A percentile compares a stretch with the other conserved stretches of the same genome.
These are phyloP conservation scores for Volucella inanis DNA, from an alignment of 2,888 invertebrate species.

Conservation along the genomic window DNA sequence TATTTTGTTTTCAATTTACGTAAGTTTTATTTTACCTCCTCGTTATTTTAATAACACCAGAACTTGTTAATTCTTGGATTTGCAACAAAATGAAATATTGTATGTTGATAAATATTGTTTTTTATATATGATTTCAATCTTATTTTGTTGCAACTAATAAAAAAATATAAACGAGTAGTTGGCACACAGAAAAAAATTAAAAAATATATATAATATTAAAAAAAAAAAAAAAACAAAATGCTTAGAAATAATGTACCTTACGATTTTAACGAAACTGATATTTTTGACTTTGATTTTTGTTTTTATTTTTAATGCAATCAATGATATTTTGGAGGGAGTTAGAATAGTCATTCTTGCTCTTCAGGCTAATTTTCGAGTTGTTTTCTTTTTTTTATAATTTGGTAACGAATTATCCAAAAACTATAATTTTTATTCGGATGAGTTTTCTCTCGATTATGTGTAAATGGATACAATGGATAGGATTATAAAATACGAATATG, in stretches of 20 bases:
- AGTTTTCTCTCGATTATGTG: constrained; percentile 67
- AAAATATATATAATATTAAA: neutral
- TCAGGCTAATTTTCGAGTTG: constrained; percentile 58
- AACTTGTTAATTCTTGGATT: constrained; percentile 9
- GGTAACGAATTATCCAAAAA: constrained; percentile 69
- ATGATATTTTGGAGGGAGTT: constrained; percentile 55
- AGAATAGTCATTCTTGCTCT: constrained; percentile 70
- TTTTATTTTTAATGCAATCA: constrained; percentile 63
- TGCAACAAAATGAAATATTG: constrained; percentile 50
- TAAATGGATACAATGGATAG: constrained; percentile 52
- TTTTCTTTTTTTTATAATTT: constrained; percentile 31
- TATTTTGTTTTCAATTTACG: too few relatives aligned
- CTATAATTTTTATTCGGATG: constrained; percentile 58
- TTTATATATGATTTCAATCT: neutral
- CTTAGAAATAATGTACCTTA: constrained; percentile 71
- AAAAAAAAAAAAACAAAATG: constrained; percentile 53
- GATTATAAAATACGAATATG: constrained; percentile 30
- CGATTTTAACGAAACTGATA: constrained; percentile 65
- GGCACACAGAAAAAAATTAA: constrained; percentile 58
- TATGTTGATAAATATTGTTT: neutral
- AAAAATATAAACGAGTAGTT: constrained; percentile 49
- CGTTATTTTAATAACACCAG: constrained; percentile 55
- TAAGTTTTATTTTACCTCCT: neutral
- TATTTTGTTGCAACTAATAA: constrained; percentile 35
- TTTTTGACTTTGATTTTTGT: constrained; percentile 31